Conservation (phyloP, 2,113 vertebrate species). For the Hyperoodon ampullatus region DNA sequence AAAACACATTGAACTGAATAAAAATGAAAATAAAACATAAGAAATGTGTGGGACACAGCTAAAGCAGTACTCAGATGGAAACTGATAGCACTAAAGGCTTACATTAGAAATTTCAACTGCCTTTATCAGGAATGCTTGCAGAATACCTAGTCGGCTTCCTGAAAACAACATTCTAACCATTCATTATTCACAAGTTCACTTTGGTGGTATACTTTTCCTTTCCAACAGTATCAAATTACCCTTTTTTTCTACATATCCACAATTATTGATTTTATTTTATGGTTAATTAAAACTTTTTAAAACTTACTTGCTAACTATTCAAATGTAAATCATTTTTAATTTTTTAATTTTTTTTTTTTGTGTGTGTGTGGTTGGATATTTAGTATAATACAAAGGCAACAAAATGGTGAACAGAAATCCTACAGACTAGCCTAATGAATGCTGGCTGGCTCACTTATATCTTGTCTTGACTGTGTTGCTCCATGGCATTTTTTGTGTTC, state of each 20-base stretch:
- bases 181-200: not conserved
- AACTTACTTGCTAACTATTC: not conserved
- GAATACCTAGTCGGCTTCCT: not conserved
- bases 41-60: not conserved
- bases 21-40: not conserved
- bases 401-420: not conserved
- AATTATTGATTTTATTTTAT: not conserved
- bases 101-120: not conserved
- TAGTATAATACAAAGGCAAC: not conserved
- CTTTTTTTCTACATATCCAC: not conserved
- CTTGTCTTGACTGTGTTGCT: not conserved
- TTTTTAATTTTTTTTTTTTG: not conserved
- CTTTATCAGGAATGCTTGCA: fast-evolving
- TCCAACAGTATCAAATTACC: not conserved
- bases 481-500: slow-evolving; percentile 35
- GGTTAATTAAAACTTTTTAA: not conserved
- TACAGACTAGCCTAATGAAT: not conserved
- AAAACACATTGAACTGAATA: not conserved
- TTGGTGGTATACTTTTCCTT: not conserved
- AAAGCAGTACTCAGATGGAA: not conserved
- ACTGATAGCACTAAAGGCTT: not conserved
- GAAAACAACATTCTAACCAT: not conserved
- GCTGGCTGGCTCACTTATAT: not conserved
- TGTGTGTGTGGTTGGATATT: not conserved
- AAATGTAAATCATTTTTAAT: not conserved